phyloP scores from a whole-genome alignment of 2,888 invertebrate species.

The Cephus rjabovi region DNA sequence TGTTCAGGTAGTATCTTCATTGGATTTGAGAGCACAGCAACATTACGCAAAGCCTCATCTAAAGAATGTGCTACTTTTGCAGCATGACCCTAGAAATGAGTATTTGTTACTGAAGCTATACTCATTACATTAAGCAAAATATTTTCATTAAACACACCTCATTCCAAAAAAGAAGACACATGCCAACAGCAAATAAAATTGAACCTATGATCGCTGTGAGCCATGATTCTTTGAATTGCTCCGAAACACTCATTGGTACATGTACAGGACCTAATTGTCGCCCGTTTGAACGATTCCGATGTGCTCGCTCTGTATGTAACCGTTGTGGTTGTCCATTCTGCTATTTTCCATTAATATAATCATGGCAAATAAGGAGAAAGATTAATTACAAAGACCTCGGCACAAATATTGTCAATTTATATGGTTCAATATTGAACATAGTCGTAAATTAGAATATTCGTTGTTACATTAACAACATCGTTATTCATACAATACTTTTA shows the following conservation, averaged over 20 bases:
- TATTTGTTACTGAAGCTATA: constrained; percentile 8
- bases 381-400: background rate
- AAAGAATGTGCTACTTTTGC: constrained; percentile 83
- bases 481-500: constrained; percentile 3
- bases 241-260: constrained; percentile 52
- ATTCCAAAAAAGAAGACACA: constrained; percentile 84
- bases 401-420: background rate
- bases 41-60: constrained; percentile 78
- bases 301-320: constrained; percentile 34
- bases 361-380: background rate
- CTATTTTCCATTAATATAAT: constrained; percentile 18
- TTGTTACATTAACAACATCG: background rate
- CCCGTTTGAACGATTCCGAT: constrained; percentile 36
- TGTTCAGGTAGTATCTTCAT: constrained; percentile 70
- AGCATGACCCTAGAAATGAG: constrained; percentile 75
- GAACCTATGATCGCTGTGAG: constrained; percentile 78
- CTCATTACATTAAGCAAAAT: background rate
- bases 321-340: constrained; percentile 45
- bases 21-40: constrained; percentile 69
- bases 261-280: constrained; percentile 37
- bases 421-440: background rate
- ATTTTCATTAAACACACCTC: constrained; percentile 72
- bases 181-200: constrained; percentile 75
- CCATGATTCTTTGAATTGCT: constrained; percentile 79
- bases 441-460: background rate